Percentiles rank a stretch among this genome's conserved stretches.
These are phyloP conservation scores for Triplophysa tibetana DNA, from an alignment of 2,113 vertebrate genomes.

Conservation along the genomic window DNA sequence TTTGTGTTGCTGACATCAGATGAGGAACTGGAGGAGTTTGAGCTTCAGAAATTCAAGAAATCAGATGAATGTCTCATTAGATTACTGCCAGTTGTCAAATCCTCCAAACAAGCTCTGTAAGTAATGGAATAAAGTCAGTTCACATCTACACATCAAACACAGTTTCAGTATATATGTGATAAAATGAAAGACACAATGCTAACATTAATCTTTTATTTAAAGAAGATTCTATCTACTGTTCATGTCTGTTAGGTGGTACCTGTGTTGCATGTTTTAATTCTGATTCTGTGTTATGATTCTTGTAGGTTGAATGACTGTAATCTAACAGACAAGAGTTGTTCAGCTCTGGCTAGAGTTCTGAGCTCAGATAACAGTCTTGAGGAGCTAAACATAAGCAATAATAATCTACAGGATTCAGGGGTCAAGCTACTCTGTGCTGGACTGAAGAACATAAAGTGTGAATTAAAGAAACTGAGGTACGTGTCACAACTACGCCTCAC, in stretches of 20 bases:
- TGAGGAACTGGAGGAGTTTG: slow-evolving; percentile 30
- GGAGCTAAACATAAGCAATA: slow-evolving; percentile 16
- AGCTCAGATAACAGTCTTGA: background rate
- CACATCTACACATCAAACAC: no score
- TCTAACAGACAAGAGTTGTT: background rate
- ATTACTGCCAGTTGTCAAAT: slow-evolving; percentile 1
- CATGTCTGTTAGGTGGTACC: no score
- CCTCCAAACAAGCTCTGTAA: slow-evolving; percentile 28
- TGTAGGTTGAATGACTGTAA: background rate
- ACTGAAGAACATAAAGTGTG: background rate
- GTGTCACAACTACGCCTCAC: no score
- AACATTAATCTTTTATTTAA: no score
- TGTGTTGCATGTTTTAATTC: no score
- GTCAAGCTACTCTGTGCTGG: background rate
- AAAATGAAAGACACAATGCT: no score
- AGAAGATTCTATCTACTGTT: no score
- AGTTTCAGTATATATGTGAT: no score
- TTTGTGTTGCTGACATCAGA: slow-evolving; percentile 42
- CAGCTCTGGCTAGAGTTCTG: background rate
- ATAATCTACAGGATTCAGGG: background rate
- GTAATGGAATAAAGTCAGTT: background rate
- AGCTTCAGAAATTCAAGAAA: slow-evolving; percentile 20
- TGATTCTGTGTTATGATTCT: background rate
- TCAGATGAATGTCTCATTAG: slow-evolving; percentile 29
- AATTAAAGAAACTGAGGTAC: slow-evolving; percentile 8